These are phyloP conservation scores for Ridgeia piscesae DNA, from an alignment of 1,140 invertebrate species.

Conservation along the genomic window DNA sequence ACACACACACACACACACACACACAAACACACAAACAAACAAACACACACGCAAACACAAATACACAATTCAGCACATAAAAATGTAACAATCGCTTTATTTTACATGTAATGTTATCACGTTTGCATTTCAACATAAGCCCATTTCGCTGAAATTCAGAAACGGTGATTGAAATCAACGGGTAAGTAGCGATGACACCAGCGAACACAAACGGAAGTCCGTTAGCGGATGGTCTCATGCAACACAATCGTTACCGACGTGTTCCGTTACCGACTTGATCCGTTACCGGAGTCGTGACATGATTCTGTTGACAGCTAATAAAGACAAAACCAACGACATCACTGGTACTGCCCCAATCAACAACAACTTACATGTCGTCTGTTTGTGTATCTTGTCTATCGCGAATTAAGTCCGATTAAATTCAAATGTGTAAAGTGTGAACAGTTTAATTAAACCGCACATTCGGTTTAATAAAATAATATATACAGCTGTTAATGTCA, in stretches of 20 bases:
- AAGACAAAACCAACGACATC: background rate
- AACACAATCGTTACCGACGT: background rate
- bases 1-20: too few relatives aligned
- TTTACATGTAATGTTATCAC: background rate
- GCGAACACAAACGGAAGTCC: background rate
- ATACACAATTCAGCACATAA: too few relatives aligned
- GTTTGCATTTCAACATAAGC: background rate
- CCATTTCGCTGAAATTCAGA: background rate
- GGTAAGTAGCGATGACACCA: background rate
- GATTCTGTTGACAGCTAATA: background rate
- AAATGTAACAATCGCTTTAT: background rate
- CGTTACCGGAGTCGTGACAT: background rate
- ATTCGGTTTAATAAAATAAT: too few relatives aligned
- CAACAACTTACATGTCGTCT: background rate
- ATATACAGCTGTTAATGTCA: too few relatives aligned
- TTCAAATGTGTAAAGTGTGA: too few relatives aligned
- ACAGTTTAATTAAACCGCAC: too few relatives aligned
- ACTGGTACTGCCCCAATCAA: background rate
- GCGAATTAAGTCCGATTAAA: too few relatives aligned
- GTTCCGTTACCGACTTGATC: background rate
- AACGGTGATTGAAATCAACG: background rate
- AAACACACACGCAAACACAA: background rate
- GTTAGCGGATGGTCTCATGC: background rate
- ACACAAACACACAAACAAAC: background rate
- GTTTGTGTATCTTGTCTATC: background rate